Base-by-base conservation (phyloP, 2,113 vertebrate species). In the Tachuris rubrigastra region DNA sequence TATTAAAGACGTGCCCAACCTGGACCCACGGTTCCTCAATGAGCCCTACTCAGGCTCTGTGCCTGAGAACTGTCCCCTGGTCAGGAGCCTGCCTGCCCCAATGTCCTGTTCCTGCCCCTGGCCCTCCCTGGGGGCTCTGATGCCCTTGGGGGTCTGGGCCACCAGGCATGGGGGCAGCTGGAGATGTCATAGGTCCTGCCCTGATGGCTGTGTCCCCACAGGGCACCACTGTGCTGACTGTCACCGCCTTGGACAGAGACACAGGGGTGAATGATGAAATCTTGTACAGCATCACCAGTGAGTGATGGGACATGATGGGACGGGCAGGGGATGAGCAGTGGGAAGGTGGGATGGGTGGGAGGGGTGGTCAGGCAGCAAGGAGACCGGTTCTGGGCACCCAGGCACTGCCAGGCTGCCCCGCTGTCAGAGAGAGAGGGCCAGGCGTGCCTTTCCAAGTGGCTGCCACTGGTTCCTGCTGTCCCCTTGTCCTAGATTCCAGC, bases 201-300 rank as follows among this genome's bases (percentile, higher is more conserved):
- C 69, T 89, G 31, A 79, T 49, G 56, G 39, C 58, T 7, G 3
- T 82, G 33, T 91, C 49, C 66, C 60, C 5, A 3, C 87, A 97
- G 96, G 95, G 91, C 66, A 95, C 95, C 71, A 12, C 2, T 19
- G 95, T 96, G 77, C 87, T 96, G 87, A 85, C 49, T 2, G 46
- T 96, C 93, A 82, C 62, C 0, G 95, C 96, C 53, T 37, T 91
- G 18, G 95, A 97, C 81, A 83, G 50, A 69, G 95, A 96, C 62
- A 96, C 91, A 0, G 95, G 91, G 5, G 95, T 96, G 94, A 93
- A 96, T 7, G 96, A 97, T 18, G 6, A 87, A 42, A 95, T 97
- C 80, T 87, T 3, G 68, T 97, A 97, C 94, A 15, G 1, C 76
- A 92, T 97, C 80, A 75, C 27, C 91, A 95, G 96, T 97, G 80